Conservation (phyloP, 2,888 invertebrate species). For the Calameuta pallipes region DNA sequence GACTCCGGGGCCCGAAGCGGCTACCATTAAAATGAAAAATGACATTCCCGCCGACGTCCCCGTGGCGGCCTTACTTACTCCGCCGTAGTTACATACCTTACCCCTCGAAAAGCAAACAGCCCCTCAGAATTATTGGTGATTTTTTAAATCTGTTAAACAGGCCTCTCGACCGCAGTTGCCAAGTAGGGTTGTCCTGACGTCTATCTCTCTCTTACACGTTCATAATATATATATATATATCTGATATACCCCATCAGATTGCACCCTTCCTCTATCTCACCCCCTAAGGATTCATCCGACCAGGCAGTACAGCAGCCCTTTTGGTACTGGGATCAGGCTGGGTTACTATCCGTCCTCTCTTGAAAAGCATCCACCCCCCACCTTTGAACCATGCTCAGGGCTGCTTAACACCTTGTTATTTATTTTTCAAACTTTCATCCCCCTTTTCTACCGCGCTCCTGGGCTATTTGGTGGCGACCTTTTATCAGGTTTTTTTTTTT, state of each 20-base stretch:
- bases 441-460: neutral
- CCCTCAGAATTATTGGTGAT: slow-evolving; percentile 23
- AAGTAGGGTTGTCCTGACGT: slow-evolving; percentile 14
- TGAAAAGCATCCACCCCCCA: neutral
- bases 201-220: slow-evolving; percentile 11
- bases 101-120: slow-evolving; percentile 27
- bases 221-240: slow-evolving; percentile 8
- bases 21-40: slow-evolving; percentile 67
- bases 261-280: slow-evolving; percentile 20
- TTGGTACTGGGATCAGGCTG: neutral
- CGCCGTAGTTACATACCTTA: slow-evolving; percentile 48
- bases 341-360: neutral
- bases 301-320: slow-evolving; percentile 13
- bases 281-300: slow-evolving; percentile 7
- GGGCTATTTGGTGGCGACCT: neutral
- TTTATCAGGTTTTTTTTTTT: neutral
- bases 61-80: slow-evolving; percentile 33
- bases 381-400: slow-evolving; percentile 16
- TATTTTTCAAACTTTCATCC: slow-evolving; percentile 34
- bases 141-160: slow-evolving; percentile 47
- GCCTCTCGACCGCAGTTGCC: slow-evolving; percentile 39
- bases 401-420: slow-evolving; percentile 62
- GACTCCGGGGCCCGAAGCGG: slow-evolving; percentile 43
- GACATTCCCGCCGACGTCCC: slow-evolving; percentile 43
- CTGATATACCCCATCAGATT: slow-evolving; percentile 8